These are phyloP conservation scores for Deroplatys truncata DNA, from an alignment of 2,888 invertebrate species.

Conservation along the genomic window DNA sequence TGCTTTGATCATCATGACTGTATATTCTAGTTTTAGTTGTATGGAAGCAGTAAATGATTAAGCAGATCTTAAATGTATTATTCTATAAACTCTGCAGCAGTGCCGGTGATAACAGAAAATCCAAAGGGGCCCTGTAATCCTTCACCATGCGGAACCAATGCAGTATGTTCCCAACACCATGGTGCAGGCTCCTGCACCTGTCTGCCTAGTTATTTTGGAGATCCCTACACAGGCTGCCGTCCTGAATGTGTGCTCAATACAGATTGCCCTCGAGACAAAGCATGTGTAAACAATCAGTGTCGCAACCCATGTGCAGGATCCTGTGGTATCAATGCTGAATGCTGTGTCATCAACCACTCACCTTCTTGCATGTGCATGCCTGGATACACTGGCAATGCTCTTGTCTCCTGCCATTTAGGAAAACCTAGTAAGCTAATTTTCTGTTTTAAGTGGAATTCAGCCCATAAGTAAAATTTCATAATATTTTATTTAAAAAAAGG, in stretches of 20 bases:
- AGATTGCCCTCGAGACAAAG: slow-evolving; percentile 71
- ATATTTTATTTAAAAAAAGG: not conserved
- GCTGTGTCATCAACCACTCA: slow-evolving; percentile 76
- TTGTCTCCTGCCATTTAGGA: slow-evolving; percentile 61
- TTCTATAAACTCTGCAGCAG: slow-evolving; percentile 5
- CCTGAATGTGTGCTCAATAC: slow-evolving; percentile 86
- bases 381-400: slow-evolving; percentile 75
- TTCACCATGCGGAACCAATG: slow-evolving; percentile 82
- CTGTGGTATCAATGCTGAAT: slow-evolving; percentile 79
- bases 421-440: slow-evolving; percentile 28
- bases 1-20: not conserved
- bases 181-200: slow-evolving; percentile 79
- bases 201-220: slow-evolving; percentile 75
- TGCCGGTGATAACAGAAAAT: slow-evolving; percentile 40
- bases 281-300: slow-evolving; percentile 80
- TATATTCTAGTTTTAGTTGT: too few relatives aligned
- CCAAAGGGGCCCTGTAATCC: slow-evolving; percentile 68
- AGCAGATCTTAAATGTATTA: not conserved
- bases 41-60: not conserved
- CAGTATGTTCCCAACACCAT: slow-evolving; percentile 74
- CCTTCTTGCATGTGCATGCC: slow-evolving; percentile 70
- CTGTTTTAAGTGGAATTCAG: not conserved
- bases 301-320: slow-evolving; percentile 76
- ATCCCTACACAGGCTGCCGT: slow-evolving; percentile 79
- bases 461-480: not conserved